phyloP scores from a whole-genome alignment of 2,888 invertebrate species.

The Leucophenga montana region DNA sequence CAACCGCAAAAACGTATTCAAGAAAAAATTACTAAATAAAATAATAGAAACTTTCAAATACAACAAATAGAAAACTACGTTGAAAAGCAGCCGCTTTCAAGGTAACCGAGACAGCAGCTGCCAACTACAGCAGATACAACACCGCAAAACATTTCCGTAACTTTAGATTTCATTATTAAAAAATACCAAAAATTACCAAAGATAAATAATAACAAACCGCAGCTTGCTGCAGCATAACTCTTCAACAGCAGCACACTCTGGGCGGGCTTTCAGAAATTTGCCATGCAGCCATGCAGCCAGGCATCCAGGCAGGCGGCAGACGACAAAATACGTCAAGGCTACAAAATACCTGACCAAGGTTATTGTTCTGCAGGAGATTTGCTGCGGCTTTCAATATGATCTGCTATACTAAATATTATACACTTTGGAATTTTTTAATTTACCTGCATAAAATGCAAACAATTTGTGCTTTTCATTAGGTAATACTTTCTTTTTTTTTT shows the following conservation, averaged over 20 bases:
- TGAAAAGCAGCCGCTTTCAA: neutral
- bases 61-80: neutral
- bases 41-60: no score
- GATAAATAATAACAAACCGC: slow-evolving; percentile 63
- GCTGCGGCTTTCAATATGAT: slow-evolving; percentile 5
- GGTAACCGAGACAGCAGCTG: neutral
- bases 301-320: neutral
- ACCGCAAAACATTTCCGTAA: slow-evolving; percentile 11
- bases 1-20: neutral
- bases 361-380: neutral
- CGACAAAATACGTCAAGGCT: neutral
- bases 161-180: slow-evolving; percentile 57
- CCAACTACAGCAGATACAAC: slow-evolving; percentile 6
- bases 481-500: slow-evolving; percentile 44
- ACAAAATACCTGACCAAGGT: slow-evolving; percentile 30
- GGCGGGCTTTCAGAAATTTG: no score
- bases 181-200: slow-evolving; percentile 65
- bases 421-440: slow-evolving; percentile 61
- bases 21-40: no score
- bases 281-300: no score
- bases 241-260: no score
- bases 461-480: slow-evolving; percentile 65
- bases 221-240: slow-evolving; percentile 36
- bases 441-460: slow-evolving; percentile 57
- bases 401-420: slow-evolving; percentile 5